These are phyloP conservation scores for Pseudomyrmex concolor DNA, from an alignment of 1,140 invertebrate species.

Conservation along the genomic window DNA sequence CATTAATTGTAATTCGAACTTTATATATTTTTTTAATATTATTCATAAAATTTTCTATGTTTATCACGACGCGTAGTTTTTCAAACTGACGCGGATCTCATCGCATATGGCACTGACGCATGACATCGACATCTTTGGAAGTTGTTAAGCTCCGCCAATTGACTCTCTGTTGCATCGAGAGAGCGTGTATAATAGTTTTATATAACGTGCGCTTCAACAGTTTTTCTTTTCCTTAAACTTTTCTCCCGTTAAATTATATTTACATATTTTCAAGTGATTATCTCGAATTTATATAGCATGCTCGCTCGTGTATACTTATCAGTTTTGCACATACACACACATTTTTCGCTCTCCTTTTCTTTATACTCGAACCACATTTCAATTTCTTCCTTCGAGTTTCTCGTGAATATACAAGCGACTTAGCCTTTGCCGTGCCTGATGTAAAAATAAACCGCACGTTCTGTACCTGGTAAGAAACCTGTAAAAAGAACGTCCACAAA, in stretches of 20 bases:
- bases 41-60: background rate
- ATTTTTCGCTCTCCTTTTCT: constrained; percentile 4
- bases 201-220: background rate
- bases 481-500: too few species aligned
- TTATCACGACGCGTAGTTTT: background rate
- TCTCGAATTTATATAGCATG: constrained; percentile 49
- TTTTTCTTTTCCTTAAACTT: background rate
- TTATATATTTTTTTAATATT: background rate
- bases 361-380: background rate
- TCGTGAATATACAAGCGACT: too few species aligned
- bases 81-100: background rate
- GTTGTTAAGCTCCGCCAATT: constrained; percentile 36
- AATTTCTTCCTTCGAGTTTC: background rate
- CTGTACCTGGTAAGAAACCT: too few species aligned
- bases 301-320: constrained; percentile 30
- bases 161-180: background rate
- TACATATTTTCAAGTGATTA: constrained; percentile 46
- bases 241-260: constrained; percentile 11
- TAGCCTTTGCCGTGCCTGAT: too few species aligned
- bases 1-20: too few species aligned
- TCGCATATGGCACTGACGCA: constrained; percentile 8
- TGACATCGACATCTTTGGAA: constrained; percentile 38
- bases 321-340: constrained; percentile 2
- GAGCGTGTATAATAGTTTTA: background rate
- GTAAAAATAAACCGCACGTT: too few species aligned